Percentiles rank a stretch among this genome's conserved stretches.
Evolutionary conservation across 2,113 vertebrate genomes (phyloP).

Genomic region (Neomonachus schauinslandi): DNA sequence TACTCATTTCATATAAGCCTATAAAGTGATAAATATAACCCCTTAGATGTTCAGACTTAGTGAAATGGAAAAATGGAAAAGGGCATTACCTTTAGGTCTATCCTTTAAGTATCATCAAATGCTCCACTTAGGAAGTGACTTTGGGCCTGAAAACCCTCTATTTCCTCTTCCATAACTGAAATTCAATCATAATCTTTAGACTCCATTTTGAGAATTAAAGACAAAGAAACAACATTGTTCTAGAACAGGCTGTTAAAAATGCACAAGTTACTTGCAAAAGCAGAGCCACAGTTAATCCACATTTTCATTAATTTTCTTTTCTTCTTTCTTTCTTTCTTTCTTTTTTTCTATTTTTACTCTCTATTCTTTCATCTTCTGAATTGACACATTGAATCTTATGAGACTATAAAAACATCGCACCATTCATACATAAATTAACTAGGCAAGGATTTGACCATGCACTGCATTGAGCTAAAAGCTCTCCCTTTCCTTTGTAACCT

Average conservation of each 20-base stretch:
- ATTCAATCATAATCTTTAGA: neutral
- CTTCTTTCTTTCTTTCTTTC: neutral
- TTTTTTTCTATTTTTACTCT: neutral
- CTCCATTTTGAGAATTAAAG: neutral
- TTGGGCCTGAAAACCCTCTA: neutral
- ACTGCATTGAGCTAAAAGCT: neutral
- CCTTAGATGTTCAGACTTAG: neutral
- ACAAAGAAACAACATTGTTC: neutral
- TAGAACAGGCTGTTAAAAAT: neutral
- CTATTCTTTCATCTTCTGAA: neutral
- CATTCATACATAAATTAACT: neutral
- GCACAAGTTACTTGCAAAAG: neutral
- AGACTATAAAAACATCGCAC: neutral
- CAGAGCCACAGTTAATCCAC: neutral
- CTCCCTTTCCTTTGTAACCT: neutral
- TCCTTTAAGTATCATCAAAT: neutral
- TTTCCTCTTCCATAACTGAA: constrained; percentile 24
- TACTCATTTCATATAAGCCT: neutral
- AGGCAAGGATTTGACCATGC: neutral
- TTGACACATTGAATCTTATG: neutral
- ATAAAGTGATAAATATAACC: neutral
- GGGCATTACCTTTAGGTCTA: neutral
- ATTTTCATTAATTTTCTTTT: neutral
- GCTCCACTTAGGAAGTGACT: neutral
- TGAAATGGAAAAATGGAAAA: neutral